Evolutionary conservation across 1,140 invertebrate genomes (phyloP).

Genomic region (Conus ventricosus): DNA sequence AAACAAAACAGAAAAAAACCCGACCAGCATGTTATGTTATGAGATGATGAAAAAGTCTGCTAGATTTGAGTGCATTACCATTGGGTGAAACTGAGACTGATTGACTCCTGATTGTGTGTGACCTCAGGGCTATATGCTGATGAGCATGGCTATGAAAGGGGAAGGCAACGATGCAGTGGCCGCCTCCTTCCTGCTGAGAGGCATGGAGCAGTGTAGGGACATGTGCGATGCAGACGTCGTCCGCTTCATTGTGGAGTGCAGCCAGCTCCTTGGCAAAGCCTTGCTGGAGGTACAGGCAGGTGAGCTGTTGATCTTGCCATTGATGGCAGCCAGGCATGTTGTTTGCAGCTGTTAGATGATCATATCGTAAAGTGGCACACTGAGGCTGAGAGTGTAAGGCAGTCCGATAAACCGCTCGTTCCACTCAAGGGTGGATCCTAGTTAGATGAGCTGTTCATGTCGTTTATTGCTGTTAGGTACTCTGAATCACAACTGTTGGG

Average conservation of each 20-base stretch:
- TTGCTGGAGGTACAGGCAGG: background rate
- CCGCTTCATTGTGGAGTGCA: background rate
- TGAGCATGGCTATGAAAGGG: background rate
- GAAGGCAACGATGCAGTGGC: background rate
- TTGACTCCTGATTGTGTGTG: too few species aligned
- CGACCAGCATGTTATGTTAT: too few species aligned
- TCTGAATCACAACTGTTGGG: too few species aligned
- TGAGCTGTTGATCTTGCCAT: background rate
- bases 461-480: background rate
- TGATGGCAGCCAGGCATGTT: too few species aligned
- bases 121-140: constrained; percentile 25
- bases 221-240: background rate
- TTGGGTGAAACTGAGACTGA: too few species aligned
- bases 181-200: background rate
- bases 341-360: background rate
- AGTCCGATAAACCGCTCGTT: too few species aligned
- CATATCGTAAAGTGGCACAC: background rate
- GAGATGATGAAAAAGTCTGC: too few species aligned
- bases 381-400: too few species aligned
- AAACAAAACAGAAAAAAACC: too few species aligned
- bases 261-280: background rate
- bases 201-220: background rate
- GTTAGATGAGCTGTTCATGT: background rate
- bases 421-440: too few species aligned
- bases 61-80: too few species aligned